phyloP scores from a whole-genome alignment of 1,140 invertebrate genomes.

The Brachionus rubens region DNA sequence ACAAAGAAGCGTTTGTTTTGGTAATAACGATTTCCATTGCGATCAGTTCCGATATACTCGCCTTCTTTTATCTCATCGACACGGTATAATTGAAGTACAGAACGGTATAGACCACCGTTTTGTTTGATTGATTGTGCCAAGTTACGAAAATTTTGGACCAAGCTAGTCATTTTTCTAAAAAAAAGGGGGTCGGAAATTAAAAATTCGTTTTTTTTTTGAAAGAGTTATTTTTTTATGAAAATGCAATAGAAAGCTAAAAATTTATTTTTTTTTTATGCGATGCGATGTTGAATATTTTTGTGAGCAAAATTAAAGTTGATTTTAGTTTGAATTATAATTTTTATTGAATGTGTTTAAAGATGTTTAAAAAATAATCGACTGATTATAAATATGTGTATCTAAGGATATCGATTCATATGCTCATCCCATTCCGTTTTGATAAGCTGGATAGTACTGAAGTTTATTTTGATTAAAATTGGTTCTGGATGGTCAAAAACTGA shows the following conservation, averaged over 20 bases:
- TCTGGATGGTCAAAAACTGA: neutral
- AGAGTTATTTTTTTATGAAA: too few relatives aligned
- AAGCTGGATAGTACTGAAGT: neutral
- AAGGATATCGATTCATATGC: neutral
- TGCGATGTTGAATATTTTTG: too few relatives aligned
- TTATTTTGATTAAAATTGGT: neutral
- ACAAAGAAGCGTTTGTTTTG: constrained; percentile 85
- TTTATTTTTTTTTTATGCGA: too few relatives aligned
- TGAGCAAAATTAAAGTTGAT: too few relatives aligned
- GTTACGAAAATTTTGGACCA: constrained; percentile 36
- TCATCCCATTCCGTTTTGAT: neutral
- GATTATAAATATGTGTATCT: too few relatives aligned
- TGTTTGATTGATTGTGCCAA: constrained; percentile 16
- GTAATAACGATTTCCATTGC: constrained; percentile 93
- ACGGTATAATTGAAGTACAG: constrained; percentile 54
- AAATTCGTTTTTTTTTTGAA: too few relatives aligned
- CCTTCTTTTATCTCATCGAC: constrained; percentile 83
- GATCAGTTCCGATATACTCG: constrained; percentile 81
- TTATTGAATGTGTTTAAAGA: too few relatives aligned
- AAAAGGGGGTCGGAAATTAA: too few relatives aligned
- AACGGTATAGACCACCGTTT: constrained; percentile 16
- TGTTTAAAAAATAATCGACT: too few relatives aligned
- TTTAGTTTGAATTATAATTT: too few relatives aligned
- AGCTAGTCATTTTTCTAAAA: constrained; percentile 11
- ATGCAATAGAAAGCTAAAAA: too few relatives aligned